Base-by-base conservation (phyloP, 2,888 invertebrate genomes). In the Hipparchia semele region DNA sequence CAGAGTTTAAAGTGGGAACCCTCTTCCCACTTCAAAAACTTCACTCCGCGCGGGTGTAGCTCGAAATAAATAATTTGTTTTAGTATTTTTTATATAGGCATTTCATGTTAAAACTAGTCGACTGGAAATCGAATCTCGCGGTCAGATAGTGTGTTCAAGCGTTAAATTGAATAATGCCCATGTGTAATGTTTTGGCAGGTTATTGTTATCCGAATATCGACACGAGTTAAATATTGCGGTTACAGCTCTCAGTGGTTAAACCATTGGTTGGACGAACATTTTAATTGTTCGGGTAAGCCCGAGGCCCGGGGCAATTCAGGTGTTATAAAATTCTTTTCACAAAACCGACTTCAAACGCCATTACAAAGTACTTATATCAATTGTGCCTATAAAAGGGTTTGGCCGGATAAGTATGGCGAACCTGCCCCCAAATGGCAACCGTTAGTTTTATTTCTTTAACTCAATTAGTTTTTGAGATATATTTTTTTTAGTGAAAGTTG, bases 151-250 rank as follows among this genome's bases (percentile, higher is more conserved):
- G 54, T 56, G 66, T 45, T 56, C 39, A 46, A 13, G 67, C 67
- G 46, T 58, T 56, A 58, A 56, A 67, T 67, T 56, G 65, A 67
- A 67, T 67, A 67, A 58, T 56, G 23, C 58, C 56, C 39, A 58
- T 67, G 58, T 67, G 54, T 46, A 67, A 67, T 67, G 65, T 53
- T 62, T 67, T 67, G 56, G n/a, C 67, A 46, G n/a, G 67, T 45
- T 45, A 58, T 67, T 67, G 67, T 67, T 45, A 45, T 54, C 39
- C 54, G 12, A n/a, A 56, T 13, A 54, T 66, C n/a, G 54, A 7
- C 39, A 39, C 39, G 53, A 58, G 58, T 67, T 45, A 67, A 65
- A 65, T 53, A 13, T 10, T 67, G 67, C 46, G 67, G 67, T 58
- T 13, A 58, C 45, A 46, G 58, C 58, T 58, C 45, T 45, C 56